Evolutionary conservation across 2,888 invertebrate genomes (phyloP), one percentile per base, ranked within the genome.

Genomic region (Synanthedon formicaeformis): DNA sequence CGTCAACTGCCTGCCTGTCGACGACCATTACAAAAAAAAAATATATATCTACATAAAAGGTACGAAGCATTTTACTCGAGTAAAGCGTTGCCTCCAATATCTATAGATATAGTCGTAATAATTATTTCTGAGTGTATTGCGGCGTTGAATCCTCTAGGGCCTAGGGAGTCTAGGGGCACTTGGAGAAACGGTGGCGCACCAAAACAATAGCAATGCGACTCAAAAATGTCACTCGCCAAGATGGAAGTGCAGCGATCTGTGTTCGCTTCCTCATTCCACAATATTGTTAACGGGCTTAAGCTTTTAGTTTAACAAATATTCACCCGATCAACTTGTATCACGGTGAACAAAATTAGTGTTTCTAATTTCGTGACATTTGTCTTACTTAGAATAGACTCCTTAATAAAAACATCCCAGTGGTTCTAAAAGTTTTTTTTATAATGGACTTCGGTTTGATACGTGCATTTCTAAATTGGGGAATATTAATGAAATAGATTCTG

Each of bases 41-140:
- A 27, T 5, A 27, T 1, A 27, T 1, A 8, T 34, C 34, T 10
- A 34, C 34, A 34, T 6, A 34, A 34, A 8, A 34, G 2, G 10
- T 34, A 34, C 2, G 34, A 34, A 34, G 8, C 34, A 54, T 56
- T 60, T 34, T 34, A 34, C 58, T 56, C 56, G 53, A 58, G 60
- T 58, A 62, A 23, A 61, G 63, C 63, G 59, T 54, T 55, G 57
- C 58, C 66, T 69, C 65, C 64, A 67, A 69, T 68, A 69, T 65
- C 64, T 34, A 34, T 34, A 34, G 34, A 60, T 65, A 67, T 67
- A 65, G 63, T 62, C 61, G 65, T 60, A 64, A 69, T 73, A 71
- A 73, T 75, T 69, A 68, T 65, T 68, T 69, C 64, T 57, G 67
- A 67, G 70, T 68, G 65, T 61, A 62, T 53, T 53, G 57, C 54